These are phyloP conservation scores for Crax fasciolata DNA, from an alignment of 2,797 vertebrate species.

Conservation along the genomic window DNA sequence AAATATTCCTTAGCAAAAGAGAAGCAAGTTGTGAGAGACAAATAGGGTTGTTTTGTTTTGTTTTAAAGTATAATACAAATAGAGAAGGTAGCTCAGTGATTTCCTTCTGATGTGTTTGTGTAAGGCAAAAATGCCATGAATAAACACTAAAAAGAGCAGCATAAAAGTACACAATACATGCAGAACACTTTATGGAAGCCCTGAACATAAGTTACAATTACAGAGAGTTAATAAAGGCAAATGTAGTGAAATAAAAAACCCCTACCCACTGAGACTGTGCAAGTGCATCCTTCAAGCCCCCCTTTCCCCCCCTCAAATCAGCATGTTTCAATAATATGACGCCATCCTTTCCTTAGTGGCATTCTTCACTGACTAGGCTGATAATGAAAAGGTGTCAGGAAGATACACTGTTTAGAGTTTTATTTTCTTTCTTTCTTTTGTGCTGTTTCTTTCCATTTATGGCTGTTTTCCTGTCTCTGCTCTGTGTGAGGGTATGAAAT, in stretches of 20 bases:
- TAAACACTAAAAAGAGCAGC: not conserved
- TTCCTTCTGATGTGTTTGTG: slow-evolving; percentile 23
- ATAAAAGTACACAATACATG: not conserved
- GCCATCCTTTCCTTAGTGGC: not conserved
- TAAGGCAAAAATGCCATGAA: slow-evolving; percentile 7
- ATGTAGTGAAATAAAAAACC: slow-evolving; percentile 18
- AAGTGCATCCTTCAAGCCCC: not conserved
- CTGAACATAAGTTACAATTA: not conserved
- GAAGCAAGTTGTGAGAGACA: not conserved
- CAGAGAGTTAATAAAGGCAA: slow-evolving; percentile 2
- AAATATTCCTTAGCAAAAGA: slow-evolving; percentile 29
- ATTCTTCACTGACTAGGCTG: slow-evolving; percentile 23
- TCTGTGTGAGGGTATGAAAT: slow-evolving; percentile 32
- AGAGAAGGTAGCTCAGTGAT: slow-evolving; percentile 1
- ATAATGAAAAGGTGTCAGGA: slow-evolving; percentile 30
- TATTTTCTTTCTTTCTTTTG: slow-evolving; percentile 23
- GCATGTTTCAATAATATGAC: not conserved
- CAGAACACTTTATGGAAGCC: not conserved
- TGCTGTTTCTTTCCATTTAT: slow-evolving; percentile 13
- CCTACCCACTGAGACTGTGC: not conserved
- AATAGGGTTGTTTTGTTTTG: slow-evolving; percentile 22
- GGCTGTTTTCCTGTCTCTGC: slow-evolving; percentile 20
- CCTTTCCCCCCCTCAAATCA: not conserved
- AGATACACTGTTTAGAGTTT: slow-evolving; percentile 7
- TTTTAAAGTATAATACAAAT: slow-evolving; percentile 57